Conservation (phyloP, 2,888 invertebrate species). For the Microctonus aethiopoides region DNA sequence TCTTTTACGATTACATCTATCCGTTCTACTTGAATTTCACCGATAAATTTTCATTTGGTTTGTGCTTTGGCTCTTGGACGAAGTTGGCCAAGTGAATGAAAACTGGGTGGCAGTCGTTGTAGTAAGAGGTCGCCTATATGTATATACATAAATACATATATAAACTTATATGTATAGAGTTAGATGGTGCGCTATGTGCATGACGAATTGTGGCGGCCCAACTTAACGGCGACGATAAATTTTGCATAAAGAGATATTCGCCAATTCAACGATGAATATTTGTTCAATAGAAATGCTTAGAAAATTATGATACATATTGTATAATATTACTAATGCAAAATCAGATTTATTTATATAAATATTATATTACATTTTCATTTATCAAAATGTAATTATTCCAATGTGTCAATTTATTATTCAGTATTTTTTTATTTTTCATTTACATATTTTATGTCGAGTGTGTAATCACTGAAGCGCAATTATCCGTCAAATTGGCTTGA, state of each 20-base stretch:
- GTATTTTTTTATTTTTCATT: too few relatives aligned
- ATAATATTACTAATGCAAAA: too few relatives aligned
- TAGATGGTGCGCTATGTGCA: background rate
- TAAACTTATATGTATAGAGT: background rate
- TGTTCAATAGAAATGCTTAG: too few relatives aligned
- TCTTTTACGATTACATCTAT: conserved; percentile 1
- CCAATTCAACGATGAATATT: too few relatives aligned
- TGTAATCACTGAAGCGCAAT: background rate
- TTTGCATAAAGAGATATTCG: conserved; percentile 5
- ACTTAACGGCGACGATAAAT: conserved; percentile 23
- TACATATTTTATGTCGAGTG: background rate
- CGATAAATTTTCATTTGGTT: conserved; percentile 35
- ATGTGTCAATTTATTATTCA: background rate
- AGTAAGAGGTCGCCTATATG: conserved; percentile 13
- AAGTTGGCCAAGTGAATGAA: conserved; percentile 25
- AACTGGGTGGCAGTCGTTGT: conserved; percentile 15
- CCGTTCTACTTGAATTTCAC: conserved; percentile 20
- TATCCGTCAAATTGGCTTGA: conserved; percentile 12
- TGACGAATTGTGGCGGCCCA: conserved; percentile 16
- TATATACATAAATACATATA: background rate
- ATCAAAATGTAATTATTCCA: too few relatives aligned
- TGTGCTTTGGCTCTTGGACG: conserved; percentile 12
- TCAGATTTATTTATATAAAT: too few relatives aligned
- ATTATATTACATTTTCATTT: too few relatives aligned
- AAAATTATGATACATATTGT: too few relatives aligned